Conservation (phyloP, 1,140 invertebrate genomes). For the Bombus sylvicola region DNA sequence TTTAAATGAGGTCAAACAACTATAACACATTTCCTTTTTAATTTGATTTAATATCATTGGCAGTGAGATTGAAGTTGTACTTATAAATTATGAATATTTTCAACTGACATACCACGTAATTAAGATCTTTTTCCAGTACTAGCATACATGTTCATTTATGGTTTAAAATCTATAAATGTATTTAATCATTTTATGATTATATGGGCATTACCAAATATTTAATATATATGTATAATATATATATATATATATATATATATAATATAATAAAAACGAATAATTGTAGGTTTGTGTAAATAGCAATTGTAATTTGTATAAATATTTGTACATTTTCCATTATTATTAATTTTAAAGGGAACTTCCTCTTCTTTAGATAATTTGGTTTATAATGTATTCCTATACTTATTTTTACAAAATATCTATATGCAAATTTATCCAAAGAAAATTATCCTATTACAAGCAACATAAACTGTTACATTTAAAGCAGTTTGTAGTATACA, state of each 20-base stretch:
- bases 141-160: neutral
- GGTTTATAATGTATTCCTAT: neutral
- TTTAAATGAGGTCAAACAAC: neutral
- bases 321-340: conserved; percentile 15
- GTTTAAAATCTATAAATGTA: neutral
- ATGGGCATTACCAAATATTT: neutral
- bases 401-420: neutral
- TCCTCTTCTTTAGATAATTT: neutral
- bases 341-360: neutral
- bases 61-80: conserved; percentile 23
- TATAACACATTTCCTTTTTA: neutral
- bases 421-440: neutral
- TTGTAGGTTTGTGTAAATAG: neutral
- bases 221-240: neutral
- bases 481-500: neutral
- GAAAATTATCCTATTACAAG: neutral
- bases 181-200: too few relatives aligned
- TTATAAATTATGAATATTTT: neutral
- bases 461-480: conserved; percentile 10
- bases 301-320: conserved; percentile 22
- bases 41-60: conserved; percentile 38
- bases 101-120: neutral
- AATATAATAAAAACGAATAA: conserved; percentile 9
- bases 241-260: too few relatives aligned
- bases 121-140: neutral